phyloP scores from a whole-genome alignment of 1,140 invertebrate species.

The Caenorhabditis latens region DNA sequence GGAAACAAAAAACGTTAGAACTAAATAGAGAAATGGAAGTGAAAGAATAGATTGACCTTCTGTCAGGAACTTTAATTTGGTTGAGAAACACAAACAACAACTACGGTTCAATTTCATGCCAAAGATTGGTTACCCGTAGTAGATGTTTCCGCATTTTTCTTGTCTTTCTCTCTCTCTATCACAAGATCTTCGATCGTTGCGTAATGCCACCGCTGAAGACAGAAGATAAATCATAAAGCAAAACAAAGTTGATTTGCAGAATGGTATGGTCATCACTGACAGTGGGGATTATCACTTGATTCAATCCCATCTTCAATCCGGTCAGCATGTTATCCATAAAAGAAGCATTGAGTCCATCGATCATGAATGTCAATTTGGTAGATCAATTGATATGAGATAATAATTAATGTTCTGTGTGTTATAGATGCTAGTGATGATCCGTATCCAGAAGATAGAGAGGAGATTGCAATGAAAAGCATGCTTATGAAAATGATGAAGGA shows the following conservation, averaged over 20 bases:
- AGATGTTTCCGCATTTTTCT: neutral
- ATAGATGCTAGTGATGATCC: conserved; percentile 64
- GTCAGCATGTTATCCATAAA: conserved; percentile 66
- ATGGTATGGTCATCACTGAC: conserved; percentile 64
- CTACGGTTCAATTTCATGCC: neutral
- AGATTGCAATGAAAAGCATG: conserved; percentile 43
- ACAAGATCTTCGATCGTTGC: conserved; percentile 22
- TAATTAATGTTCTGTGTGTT: conserved; percentile 10
- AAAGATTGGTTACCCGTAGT: neutral
- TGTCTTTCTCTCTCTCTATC: neutral
- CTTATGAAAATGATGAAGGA: conserved; percentile 26
- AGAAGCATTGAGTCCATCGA: conserved; percentile 56
- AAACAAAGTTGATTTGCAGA: conserved; percentile 53
- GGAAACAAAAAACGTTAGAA: conserved; percentile 12
- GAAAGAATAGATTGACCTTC: conserved; percentile 16
- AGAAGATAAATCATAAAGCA: neutral
- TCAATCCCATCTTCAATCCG: conserved; percentile 59
- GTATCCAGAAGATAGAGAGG: conserved; percentile 66
- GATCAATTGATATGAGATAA: neutral
- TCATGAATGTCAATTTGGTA: conserved; percentile 67
- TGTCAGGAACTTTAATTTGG: conserved; percentile 11
- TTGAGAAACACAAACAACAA: neutral
- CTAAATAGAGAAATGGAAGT: neutral
- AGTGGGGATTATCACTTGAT: conserved; percentile 62
- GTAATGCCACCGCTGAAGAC: neutral